Percentiles rank a stretch among this genome's conserved stretches.
Evolutionary conservation across 2,113 vertebrate species (phyloP).

Genomic region (Ptilorrhoa leucosticta): DNA sequence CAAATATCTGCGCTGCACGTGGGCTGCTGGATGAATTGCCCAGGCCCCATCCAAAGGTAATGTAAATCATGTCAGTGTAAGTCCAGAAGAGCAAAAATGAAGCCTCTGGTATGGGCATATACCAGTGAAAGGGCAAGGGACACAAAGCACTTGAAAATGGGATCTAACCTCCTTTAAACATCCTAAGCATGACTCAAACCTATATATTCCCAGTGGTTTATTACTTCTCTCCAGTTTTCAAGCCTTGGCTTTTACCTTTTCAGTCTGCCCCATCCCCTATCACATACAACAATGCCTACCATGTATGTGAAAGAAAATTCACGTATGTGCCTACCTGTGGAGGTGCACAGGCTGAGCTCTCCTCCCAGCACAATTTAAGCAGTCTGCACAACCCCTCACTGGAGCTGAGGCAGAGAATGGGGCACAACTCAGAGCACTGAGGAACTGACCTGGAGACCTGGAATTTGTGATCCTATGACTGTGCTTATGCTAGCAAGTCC

Average conservation of each 20-base stretch:
- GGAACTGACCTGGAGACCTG: neutral
- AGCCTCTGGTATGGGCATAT: neutral
- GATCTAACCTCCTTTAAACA: neutral
- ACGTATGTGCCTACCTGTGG: neutral
- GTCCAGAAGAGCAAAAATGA: neutral
- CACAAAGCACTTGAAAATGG: neutral
- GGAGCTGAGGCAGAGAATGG: neutral
- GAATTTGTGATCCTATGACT: neutral
- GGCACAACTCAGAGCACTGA: neutral
- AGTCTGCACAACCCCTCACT: neutral
- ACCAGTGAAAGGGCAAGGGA: neutral
- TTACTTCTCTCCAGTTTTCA: neutral
- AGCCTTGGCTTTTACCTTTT: neutral
- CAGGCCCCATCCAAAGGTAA: neutral
- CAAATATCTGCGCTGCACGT: neutral
- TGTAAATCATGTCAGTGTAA: neutral
- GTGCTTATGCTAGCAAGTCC: neutral
- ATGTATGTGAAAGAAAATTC: neutral
- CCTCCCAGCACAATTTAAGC: neutral
- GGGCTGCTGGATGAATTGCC: neutral
- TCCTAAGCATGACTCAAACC: neutral
- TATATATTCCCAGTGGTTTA: neutral
- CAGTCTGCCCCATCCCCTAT: neutral
- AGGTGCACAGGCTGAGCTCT: neutral
- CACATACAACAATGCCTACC: neutral